Conservation (phyloP, 2,113 vertebrate species). For the Tylochromis polylepis region DNA sequence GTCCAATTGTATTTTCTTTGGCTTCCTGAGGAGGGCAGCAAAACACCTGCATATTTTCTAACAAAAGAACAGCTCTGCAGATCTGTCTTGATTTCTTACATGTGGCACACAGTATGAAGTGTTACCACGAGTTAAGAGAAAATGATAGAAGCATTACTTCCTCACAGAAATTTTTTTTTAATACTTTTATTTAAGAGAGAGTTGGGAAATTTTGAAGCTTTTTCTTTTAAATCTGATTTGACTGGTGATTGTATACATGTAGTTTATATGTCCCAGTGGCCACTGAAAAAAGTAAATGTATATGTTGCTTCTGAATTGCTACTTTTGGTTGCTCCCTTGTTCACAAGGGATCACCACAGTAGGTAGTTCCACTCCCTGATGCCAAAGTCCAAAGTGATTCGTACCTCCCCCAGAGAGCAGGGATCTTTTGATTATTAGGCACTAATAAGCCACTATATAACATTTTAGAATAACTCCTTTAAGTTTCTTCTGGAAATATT, state of each 20-base stretch:
- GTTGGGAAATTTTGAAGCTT: background rate
- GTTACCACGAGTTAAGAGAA: background rate
- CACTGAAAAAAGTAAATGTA: background rate
- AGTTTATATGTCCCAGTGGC: background rate
- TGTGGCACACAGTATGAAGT: background rate
- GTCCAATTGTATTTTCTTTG: background rate
- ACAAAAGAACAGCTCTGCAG: background rate
- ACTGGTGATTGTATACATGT: too few relatives aligned
- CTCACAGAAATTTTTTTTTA: too few relatives aligned
- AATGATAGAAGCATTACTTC: background rate
- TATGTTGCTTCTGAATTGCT: background rate
- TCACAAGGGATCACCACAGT: background rate
- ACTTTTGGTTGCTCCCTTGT: background rate
- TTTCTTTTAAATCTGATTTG: background rate
- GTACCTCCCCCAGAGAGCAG: background rate
- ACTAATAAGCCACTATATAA: background rate
- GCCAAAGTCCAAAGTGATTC: background rate
- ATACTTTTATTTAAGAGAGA: background rate
- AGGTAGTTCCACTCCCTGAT: background rate
- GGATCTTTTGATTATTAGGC: background rate
- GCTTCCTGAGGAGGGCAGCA: constrained; percentile 36
- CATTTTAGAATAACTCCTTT: background rate
- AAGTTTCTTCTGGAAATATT: background rate
- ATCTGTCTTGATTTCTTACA: background rate
- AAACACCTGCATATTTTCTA: background rate